These are phyloP conservation scores for Carcharodon carcharias DNA, from an alignment of 2,797 vertebrate species.

Conservation along the genomic window DNA sequence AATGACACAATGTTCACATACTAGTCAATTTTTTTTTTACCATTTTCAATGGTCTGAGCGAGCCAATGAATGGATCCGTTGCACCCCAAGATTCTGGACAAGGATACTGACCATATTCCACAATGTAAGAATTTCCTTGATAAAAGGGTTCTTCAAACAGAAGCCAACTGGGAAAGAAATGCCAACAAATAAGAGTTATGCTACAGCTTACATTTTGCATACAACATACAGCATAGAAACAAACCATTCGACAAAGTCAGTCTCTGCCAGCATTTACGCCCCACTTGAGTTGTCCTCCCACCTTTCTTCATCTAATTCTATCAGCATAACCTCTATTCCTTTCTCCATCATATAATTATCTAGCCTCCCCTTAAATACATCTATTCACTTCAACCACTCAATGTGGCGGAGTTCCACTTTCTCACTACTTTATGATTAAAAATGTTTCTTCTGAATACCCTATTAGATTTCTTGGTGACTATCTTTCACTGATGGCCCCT, in stretches of 20 bases:
- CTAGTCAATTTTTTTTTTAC: conserved; percentile 46
- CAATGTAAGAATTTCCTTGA: conserved; percentile 69
- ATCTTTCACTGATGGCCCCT: too few relatives aligned
- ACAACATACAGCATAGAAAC: background rate
- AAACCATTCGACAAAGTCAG: background rate
- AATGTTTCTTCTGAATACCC: too few relatives aligned
- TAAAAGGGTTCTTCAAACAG: conserved; percentile 84
- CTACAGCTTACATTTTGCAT: background rate
- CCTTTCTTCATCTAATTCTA: background rate
- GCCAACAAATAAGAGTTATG: conserved; percentile 37
- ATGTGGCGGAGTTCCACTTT: background rate
- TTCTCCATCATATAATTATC: background rate
- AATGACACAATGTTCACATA: background rate
- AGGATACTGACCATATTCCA: conserved; percentile 83
- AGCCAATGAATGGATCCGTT: conserved; percentile 74
- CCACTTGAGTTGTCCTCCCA: background rate
- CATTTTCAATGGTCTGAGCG: conserved; percentile 84
- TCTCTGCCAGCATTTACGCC: background rate
- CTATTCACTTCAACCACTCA: background rate
- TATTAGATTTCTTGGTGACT: too few relatives aligned
- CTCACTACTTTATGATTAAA: too few relatives aligned
- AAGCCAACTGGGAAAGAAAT: conserved; percentile 68
- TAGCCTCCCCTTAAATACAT: background rate
- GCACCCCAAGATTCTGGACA: conserved; percentile 81
- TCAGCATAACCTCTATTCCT: background rate